Base-by-base conservation (phyloP, 37 sponge, comb jelly and placozoan genomes). In the Tethya wilhelma region DNA sequence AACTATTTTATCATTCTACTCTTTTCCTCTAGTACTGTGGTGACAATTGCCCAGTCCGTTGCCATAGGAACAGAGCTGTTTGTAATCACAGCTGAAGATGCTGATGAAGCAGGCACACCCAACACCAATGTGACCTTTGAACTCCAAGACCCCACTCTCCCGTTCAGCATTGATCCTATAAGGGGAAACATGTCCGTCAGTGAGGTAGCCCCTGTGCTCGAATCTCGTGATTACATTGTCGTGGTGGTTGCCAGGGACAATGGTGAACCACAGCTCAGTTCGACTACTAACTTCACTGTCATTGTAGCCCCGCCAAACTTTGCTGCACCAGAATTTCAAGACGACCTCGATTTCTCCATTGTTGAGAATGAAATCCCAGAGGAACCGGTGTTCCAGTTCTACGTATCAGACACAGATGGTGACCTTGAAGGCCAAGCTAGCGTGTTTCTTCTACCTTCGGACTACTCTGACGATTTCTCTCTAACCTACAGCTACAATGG, bases 361-460 rank as follows among this genome's bases (percentile, higher is more conserved):
- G 40, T 25, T 3, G 96, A 95, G 55, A 83, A 88, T 42, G 68
- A 56, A 14, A 36, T 32, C 25, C 62, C 80, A 20, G n/a, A 76
- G 0, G 49, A 59, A 9, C 25, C 44, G 1, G 59, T 74, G 2
- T 71, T 72, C 34, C 33, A 68, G 17, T 73, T 79, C 58, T 59
- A 33, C 0, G 81, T 92, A n/a, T 64, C 55, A 37, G 95, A 90
- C 42, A 59, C 11, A 58, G 96, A 95, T 57, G 65, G 62, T 20
- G 96, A 91, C 12, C 55, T 46, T 0, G 90, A 79, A 38, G 90
- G 87, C 0, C 31, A 75, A 12, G 67, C 31, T 14, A 81, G 69
- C 67, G 8, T 80, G 56, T 65, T 81, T 1, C 59, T 87, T 4
- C 33, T 55, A 28, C 66, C 75, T 2, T 42, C 75, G 19, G 33